Percentiles rank a stretch among this genome's conserved stretches.
Evolutionary conservation across 2,113 vertebrate genomes (phyloP).

Genomic region (Oreochromis spilurus): DNA sequence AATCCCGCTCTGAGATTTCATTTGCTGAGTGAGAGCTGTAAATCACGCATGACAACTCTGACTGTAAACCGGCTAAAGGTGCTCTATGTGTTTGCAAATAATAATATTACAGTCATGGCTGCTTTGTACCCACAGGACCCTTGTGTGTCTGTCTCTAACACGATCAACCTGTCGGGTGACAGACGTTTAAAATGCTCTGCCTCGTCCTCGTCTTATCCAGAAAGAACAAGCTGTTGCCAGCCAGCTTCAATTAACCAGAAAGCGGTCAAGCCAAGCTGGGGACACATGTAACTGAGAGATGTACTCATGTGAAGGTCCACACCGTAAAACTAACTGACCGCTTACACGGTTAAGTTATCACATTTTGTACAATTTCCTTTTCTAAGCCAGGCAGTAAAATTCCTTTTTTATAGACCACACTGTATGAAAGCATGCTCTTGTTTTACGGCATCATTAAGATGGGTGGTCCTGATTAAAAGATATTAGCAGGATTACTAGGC

Average conservation of each 20-base stretch:
- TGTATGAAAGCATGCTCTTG: not conserved
- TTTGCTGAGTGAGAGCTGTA: not conserved
- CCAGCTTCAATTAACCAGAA: not conserved
- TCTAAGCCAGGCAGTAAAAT: not conserved
- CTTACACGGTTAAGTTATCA: not conserved
- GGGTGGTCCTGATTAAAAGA: conserved; percentile 46
- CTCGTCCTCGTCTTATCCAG: not conserved
- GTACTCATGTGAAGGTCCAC: not conserved
- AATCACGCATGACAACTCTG: not conserved
- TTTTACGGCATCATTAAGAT: conserved; percentile 24
- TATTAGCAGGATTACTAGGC: conserved; percentile 51
- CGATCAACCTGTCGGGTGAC: not conserved
- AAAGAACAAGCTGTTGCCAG: not conserved
- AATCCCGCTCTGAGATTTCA: not conserved
- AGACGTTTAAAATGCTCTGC: not conserved
- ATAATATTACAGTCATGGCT: not conserved
- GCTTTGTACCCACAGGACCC: not conserved
- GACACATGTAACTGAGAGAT: not conserved
- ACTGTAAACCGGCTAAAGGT: not conserved
- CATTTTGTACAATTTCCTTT: conserved; percentile 9
- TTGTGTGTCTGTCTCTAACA: not conserved
- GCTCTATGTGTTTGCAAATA: not conserved
- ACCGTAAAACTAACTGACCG: not conserved
- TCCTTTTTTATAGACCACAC: not conserved
- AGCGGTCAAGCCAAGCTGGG: not conserved